These are phyloP conservation scores for Leptoclinus maculatus DNA, from an alignment of 2,797 vertebrate species.

Conservation along the genomic window DNA sequence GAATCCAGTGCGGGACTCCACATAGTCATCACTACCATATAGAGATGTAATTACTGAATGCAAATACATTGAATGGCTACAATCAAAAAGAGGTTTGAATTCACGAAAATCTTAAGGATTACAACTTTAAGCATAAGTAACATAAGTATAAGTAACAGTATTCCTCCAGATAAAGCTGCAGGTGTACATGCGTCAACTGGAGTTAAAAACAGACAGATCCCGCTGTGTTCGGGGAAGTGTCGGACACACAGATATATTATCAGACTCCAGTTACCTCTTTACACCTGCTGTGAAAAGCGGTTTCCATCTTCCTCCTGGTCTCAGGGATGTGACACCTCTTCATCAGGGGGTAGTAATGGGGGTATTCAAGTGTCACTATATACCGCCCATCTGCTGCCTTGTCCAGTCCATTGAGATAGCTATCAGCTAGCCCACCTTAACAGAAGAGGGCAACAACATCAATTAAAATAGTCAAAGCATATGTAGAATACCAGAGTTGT, in stretches of 20 bases:
- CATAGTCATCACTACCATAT: background rate
- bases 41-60: background rate
- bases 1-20: background rate
- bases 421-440: conserved; percentile 89
- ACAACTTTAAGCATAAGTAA: background rate
- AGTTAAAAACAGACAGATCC: background rate
- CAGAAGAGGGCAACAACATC: background rate
- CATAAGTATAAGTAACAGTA: background rate
- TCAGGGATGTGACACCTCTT: conserved; percentile 93
- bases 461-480: accelerated
- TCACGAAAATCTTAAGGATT: background rate
- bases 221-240: background rate
- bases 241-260: background rate
- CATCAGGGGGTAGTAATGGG: conserved; percentile 95
- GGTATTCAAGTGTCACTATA: conserved; percentile 93
- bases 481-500: background rate
- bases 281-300: conserved; percentile 93
- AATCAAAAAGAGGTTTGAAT: background rate
- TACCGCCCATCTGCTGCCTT: conserved; percentile 83
- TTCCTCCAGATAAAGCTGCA: background rate
- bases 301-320: conserved; percentile 93
- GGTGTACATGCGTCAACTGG: background rate
- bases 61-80: background rate
- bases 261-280: conserved; percentile 86
- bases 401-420: conserved; percentile 90